Evolutionary conservation across 1,140 invertebrate genomes (phyloP).

Genomic region (Drosophila sp.): DNA sequence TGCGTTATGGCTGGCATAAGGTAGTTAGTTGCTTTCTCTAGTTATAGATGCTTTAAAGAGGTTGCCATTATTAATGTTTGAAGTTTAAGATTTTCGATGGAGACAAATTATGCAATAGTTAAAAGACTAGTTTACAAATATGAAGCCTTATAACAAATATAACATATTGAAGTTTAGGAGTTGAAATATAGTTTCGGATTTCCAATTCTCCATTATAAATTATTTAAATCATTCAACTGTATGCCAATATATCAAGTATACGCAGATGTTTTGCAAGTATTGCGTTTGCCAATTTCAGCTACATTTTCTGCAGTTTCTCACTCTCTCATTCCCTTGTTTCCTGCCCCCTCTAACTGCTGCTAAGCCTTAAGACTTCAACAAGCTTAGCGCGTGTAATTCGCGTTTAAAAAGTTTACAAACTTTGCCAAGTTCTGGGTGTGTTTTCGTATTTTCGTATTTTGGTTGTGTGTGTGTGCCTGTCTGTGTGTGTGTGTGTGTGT

Average conservation of each 20-base stretch:
- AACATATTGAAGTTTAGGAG: too few relatives aligned
- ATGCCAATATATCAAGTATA: slow-evolving; percentile 12
- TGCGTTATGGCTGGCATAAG: not conserved
- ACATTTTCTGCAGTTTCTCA: slow-evolving; percentile 3
- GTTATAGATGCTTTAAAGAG: too few relatives aligned
- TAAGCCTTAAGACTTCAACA: slow-evolving; percentile 68
- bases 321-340: not conserved
- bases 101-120: too few relatives aligned
- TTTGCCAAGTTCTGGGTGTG: slow-evolving; percentile 66
- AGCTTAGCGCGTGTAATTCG: slow-evolving; percentile 79
- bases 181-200: too few relatives aligned
- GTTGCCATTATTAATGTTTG: too few relatives aligned
- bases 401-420: slow-evolving; percentile 83
- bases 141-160: too few relatives aligned
- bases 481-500: not conserved
- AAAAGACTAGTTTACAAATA: too few relatives aligned
- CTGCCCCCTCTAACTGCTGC: slow-evolving; percentile 7
- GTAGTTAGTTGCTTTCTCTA: too few relatives aligned
- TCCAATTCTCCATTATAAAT: too few relatives aligned
- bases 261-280: not conserved
- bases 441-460: slow-evolving; percentile 42
- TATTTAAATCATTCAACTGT: not conserved
- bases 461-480: not conserved
- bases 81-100: too few relatives aligned
- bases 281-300: slow-evolving; percentile 23